Conservation (phyloP, 2,888 invertebrate genomes). For the Mycalesis mineus region DNA sequence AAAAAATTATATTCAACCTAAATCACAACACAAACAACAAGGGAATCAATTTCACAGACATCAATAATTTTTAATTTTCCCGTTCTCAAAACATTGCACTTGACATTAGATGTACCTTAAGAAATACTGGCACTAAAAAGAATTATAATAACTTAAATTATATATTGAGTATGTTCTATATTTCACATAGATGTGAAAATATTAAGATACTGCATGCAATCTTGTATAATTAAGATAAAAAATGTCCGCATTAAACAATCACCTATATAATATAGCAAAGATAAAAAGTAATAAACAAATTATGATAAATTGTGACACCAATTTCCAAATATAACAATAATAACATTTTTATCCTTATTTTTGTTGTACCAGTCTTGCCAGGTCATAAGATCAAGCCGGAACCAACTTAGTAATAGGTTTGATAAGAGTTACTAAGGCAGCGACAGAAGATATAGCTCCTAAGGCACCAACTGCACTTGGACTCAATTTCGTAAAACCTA, state of each 20-base stretch:
- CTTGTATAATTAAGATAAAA: not conserved
- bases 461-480: conserved; percentile 87
- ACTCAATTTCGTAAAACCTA: conserved; percentile 87
- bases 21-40: too few relatives aligned
- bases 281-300: not conserved
- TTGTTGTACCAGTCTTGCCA: conserved; percentile 1
- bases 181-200: too few relatives aligned
- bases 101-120: too few relatives aligned
- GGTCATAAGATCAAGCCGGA: conserved; percentile 50
- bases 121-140: too few relatives aligned
- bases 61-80: too few relatives aligned
- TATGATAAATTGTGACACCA: not conserved
- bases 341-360: not conserved
- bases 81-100: too few relatives aligned
- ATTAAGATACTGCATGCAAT: too few relatives aligned
- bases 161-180: too few relatives aligned
- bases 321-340: not conserved
- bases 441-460: conserved; percentile 88
- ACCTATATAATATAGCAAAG: not conserved
- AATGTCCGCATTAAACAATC: not conserved
- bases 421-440: conserved; percentile 86
- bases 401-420: conserved; percentile 88
- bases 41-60: too few relatives aligned
- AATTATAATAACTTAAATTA: too few relatives aligned
- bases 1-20: too few relatives aligned